Conservation (phyloP, 2,113 vertebrate species). For the Pelobates fuscus region DNA sequence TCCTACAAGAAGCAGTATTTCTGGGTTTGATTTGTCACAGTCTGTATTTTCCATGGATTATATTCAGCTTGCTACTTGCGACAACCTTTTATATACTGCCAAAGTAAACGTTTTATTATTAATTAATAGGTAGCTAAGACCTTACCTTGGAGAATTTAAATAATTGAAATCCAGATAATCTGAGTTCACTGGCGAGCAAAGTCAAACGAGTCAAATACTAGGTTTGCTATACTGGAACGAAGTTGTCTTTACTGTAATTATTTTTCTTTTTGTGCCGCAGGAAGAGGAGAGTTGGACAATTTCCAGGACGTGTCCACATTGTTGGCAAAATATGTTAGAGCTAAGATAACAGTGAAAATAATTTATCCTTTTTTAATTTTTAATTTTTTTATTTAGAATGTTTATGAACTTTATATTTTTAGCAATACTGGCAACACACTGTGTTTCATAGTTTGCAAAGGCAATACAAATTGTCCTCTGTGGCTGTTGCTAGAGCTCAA, state of each 20-base stretch:
- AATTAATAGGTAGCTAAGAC: slow-evolving; percentile 13
- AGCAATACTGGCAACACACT: no score
- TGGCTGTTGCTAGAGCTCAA: no score
- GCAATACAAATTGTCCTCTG: no score
- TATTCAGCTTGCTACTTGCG: neutral
- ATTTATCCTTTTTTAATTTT: neutral
- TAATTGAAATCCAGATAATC: slow-evolving; percentile 14
- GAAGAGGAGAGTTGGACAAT: neutral
- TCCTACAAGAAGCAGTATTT: neutral
- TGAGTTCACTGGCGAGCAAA: slow-evolving; percentile 3
- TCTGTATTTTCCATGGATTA: neutral
- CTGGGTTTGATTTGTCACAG: neutral
- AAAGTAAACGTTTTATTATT: slow-evolving; percentile 4
- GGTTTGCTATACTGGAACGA: neutral
- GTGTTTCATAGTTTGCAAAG: no score
- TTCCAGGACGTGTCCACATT: neutral
- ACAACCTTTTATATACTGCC: neutral
- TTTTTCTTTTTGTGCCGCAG: neutral
- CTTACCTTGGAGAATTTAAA: slow-evolving; percentile 14
- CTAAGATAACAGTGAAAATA: neutral
- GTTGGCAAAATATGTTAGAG: neutral
- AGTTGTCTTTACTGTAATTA: neutral
- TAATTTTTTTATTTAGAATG: neutral
- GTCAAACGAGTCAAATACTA: slow-evolving; percentile 7
- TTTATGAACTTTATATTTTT: no score